Evolutionary conservation across 1,140 invertebrate species (phyloP), one percentile per base, ranked within the genome.

Genomic region (Laodelphax striatellus): DNA sequence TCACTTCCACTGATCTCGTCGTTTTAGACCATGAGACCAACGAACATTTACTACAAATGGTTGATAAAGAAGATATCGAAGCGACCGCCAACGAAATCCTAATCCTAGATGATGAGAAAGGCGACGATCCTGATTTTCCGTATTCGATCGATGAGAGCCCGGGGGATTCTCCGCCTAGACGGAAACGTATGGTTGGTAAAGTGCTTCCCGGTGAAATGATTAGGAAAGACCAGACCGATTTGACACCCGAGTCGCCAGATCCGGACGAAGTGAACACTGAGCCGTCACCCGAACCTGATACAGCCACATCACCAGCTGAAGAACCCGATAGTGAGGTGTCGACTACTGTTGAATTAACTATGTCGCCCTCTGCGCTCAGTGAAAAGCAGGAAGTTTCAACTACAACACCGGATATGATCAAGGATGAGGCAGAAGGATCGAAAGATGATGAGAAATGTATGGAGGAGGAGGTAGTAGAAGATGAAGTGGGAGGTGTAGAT

Each of bases 161-260:
- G 17, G 16, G 46, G 10, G 57, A 46, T 31, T 67, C 65, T 38
- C 67, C 66, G n/a, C 62, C 65, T 22, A 62, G 65, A 50, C 61
- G 64, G 44, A 63, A 64, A 55, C 58, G 64, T 57, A 53, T 69
- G 24, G 61, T 57, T 38, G 64, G 64, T 52, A 66, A 67, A 63
- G 67, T 67, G 57, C 61, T 67, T 44, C 68, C 67, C 41, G 66
- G 65, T 24, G 65, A 66, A 52, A 60, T 61, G 21, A 66, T 64
- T 19, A 64, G 58, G 24, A 62, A 64, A 62, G 63, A 63, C 42
- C 62, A 65, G 16, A 61, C 52, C 38, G 55, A 42, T 11, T 71
- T 74, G 0, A 73, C 72, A 0, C 73, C 77, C 0, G 78, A 79
- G 58, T 80, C 78, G 6, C 77, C 78, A 0, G 79, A 80, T 65